A percentile compares a stretch with the other conserved stretches of the same genome.
Conservation (phyloP, 2,888 invertebrate genomes). For the Augiades crinisus region DNA sequence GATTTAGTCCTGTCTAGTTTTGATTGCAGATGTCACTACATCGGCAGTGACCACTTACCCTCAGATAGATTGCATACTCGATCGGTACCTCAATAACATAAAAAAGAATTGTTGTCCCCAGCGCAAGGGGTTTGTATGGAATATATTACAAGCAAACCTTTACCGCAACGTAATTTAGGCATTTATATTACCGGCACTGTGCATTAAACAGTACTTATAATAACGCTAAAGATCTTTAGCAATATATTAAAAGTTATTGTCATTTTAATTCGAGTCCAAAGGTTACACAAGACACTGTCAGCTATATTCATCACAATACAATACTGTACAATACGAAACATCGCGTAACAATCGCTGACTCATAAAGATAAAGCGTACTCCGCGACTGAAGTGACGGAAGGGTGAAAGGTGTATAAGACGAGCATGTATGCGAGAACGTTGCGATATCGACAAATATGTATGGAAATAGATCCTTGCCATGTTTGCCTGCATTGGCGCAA, state of each 20-base stretch:
- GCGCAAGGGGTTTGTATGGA: too few relatives aligned
- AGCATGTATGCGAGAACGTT: not conserved
- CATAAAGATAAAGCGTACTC: slow-evolving; percentile 26
- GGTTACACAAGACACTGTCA: slow-evolving; percentile 9
- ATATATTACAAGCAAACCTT: too few relatives aligned
- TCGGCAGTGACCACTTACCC: too few relatives aligned
- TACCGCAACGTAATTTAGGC: too few relatives aligned
- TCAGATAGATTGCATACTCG: too few relatives aligned
- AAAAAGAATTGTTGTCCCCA: too few relatives aligned
- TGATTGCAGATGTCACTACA: too few relatives aligned
- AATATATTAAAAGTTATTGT: not conserved
- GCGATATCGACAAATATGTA: not conserved
- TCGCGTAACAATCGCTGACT: slow-evolving; percentile 31
- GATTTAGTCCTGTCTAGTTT: too few relatives aligned
- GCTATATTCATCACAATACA: slow-evolving; percentile 24
- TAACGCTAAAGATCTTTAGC: not conserved
- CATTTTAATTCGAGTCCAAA: slow-evolving; percentile 8
- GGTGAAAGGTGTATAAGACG: slow-evolving; percentile 34
- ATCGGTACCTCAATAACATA: too few relatives aligned
- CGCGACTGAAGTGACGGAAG: slow-evolving; percentile 27
- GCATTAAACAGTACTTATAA: too few relatives aligned
- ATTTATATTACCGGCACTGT: too few relatives aligned
- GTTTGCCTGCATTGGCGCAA: too few relatives aligned
- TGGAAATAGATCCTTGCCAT: not conserved
- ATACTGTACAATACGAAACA: slow-evolving; percentile 28